Base-by-base conservation (phyloP, 2,797 vertebrate species). In the Semotilus atromaculatus region DNA sequence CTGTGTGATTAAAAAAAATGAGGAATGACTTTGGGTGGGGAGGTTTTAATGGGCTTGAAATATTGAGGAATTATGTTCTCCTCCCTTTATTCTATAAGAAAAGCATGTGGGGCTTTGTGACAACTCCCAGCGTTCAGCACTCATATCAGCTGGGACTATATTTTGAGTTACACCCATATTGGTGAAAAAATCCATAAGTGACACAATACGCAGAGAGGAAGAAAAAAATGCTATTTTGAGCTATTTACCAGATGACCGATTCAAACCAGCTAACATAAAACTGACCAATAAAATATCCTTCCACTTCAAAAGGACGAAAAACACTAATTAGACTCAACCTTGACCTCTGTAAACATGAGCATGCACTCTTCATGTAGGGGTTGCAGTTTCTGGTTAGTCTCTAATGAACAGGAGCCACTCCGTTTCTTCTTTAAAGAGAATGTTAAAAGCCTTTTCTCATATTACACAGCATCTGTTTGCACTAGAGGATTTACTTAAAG, bases 21-120 rank as follows among this genome's bases (percentile, higher is more conserved):
- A 88, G 64, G 73, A 81, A 83, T 77, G 74, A 83, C 83, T 70
- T 76, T 81, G 87, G 82, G 87, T 90, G 88, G 87, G 80, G 87
- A 90, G 88, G 90, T 86, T 89, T 86, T 91, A 40, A 91, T 89
- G 82, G 84, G 85, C 93, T 91, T 89, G 84, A 91, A 85, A 88
- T 78, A 90, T 85, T 84, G 81, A 82, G 64, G 73, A 78, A 66
- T 76, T 23, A 83, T 70, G 83, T 89, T 81, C 82, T 83, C 85
- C 86, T 87, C 83, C 85, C 71, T 40, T 81, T 62, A 48, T 71
- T 68, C 36, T 45, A 87, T 84, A 87, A 82, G 87, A 86, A 86
- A 86, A 84, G 71, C 87, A 89, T 86, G 77, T 88, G 86, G 85
- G 81, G 82, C 43, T 77, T 86, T 67, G 77, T 40, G 83, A 80